Conservation (phyloP, 2,113 vertebrate genomes). For the Pagrus major region DNA sequence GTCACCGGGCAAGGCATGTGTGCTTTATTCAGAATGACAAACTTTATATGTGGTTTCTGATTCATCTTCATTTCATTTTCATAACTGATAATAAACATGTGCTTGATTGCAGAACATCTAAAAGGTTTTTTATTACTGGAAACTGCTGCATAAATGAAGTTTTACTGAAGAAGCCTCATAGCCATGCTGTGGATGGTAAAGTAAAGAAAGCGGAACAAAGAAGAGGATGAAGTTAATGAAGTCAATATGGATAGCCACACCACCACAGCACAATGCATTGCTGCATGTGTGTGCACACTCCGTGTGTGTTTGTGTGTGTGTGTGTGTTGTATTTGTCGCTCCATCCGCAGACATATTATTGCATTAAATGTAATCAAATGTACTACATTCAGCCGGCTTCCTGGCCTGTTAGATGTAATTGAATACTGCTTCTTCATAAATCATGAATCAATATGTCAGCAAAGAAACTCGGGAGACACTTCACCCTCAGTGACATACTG, state of each 20-base stretch:
- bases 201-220: conserved; percentile 5
- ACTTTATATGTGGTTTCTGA: conserved; percentile 28
- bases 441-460: conserved; percentile 77
- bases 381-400: conserved; percentile 66
- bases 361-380: conserved; percentile 78
- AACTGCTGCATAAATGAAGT: not conserved
- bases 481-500: conserved; percentile 45
- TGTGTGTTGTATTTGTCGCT: conserved; percentile 39
- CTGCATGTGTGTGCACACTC: conserved; percentile 1
- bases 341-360: conserved; percentile 63
- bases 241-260: conserved; percentile 52
- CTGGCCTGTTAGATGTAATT: conserved; percentile 72
- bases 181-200: conserved; percentile 3
- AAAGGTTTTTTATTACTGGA: conserved; percentile 8
- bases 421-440: conserved; percentile 75
- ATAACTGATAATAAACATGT: conserved; percentile 8
- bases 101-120: not conserved
- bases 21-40: conserved; percentile 1
- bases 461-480: conserved; percentile 64
- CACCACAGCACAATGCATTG: conserved; percentile 30
- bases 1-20: conserved; percentile 35
- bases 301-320: conserved; percentile 36
- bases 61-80: conserved; percentile 20
- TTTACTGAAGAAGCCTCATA: not conserved
- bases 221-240: conserved; percentile 45